Evolutionary conservation across 1,140 invertebrate species (phyloP).

Genomic region (Telenomus remus): DNA sequence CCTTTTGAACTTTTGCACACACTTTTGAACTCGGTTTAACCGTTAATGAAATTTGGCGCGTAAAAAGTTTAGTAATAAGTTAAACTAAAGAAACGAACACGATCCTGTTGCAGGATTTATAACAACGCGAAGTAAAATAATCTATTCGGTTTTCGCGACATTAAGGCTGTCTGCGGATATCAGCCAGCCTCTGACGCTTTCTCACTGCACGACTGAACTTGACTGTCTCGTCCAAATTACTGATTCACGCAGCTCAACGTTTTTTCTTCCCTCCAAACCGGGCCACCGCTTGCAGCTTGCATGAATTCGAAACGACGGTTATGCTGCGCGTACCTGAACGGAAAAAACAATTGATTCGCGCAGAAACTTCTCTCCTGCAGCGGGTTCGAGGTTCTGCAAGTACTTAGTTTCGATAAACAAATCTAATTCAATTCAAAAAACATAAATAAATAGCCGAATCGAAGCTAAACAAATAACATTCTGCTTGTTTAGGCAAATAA

Average conservation of each 20-base stretch:
- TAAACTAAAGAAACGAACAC: neutral
- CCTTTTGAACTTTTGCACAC: too few relatives aligned
- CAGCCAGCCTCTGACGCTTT: constrained; percentile 8
- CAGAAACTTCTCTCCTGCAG: neutral
- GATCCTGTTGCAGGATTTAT: neutral
- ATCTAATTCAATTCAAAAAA: too few relatives aligned
- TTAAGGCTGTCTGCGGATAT: constrained; percentile 13
- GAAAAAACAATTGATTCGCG: constrained; percentile 8
- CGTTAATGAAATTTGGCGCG: too few relatives aligned
- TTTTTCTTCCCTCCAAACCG: constrained; percentile 26
- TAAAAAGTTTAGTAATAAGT: too few relatives aligned
- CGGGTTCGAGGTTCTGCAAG: too few relatives aligned
- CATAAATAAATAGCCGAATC: too few relatives aligned
- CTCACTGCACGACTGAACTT: constrained; percentile 36
- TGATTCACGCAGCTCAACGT: constrained; percentile 44
- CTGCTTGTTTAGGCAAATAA: too few relatives aligned
- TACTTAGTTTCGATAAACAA: too few relatives aligned
- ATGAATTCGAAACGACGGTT: constrained; percentile 49
- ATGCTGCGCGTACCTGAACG: constrained; percentile 9
- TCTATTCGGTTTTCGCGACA: constrained; percentile 7
- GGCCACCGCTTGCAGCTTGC: constrained; percentile 28
- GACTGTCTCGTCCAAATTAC: constrained; percentile 25
- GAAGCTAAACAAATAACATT: too few relatives aligned
- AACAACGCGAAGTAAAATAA: too few relatives aligned
- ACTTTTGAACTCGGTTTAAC: too few relatives aligned